Conservation (phyloP, 2,888 invertebrate genomes). For the Lasioglossum morio region DNA sequence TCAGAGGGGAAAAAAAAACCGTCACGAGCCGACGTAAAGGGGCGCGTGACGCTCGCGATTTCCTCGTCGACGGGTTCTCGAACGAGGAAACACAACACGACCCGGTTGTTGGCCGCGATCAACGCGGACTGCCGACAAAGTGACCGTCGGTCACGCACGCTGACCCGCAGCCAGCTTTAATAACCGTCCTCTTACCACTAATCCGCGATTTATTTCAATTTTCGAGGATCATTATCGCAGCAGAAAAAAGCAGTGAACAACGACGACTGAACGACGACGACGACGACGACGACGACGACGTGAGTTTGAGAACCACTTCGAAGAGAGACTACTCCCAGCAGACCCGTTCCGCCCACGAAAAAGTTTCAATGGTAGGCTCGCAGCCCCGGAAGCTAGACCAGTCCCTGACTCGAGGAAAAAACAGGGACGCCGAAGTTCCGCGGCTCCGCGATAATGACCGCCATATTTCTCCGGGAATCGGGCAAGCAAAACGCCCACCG, state of each 20-base stretch:
- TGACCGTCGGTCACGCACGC: conserved; percentile 60
- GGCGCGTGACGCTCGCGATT: conserved; percentile 60
- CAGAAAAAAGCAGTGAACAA: neutral
- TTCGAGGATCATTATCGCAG: conserved; percentile 54
- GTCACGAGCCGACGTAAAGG: conserved; percentile 3
- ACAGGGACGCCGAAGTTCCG: conserved; percentile 56
- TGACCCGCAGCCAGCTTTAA: conserved; percentile 53
- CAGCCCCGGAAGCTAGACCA: conserved; percentile 7
- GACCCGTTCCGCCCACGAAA: neutral
- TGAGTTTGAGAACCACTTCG: neutral
- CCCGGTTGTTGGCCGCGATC: conserved; percentile 11
- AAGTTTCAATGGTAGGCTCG: conserved; percentile 1
- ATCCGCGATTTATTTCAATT: conserved; percentile 75
- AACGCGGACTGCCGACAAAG: conserved; percentile 26
- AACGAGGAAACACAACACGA: neutral
- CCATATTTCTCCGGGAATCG: conserved; percentile 64
- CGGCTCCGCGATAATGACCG: conserved; percentile 69
- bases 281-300: neutral
- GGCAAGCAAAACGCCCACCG: conserved; percentile 54
- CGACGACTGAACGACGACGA: neutral
- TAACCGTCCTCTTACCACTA: conserved; percentile 45
- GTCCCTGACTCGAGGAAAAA: conserved; percentile 6
- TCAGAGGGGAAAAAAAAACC: neutral
- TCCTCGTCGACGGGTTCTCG: conserved; percentile 51
- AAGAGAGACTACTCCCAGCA: neutral